Evolutionary conservation across 2,888 invertebrate species (phyloP).

Genomic region (Ellobium chinense): DNA sequence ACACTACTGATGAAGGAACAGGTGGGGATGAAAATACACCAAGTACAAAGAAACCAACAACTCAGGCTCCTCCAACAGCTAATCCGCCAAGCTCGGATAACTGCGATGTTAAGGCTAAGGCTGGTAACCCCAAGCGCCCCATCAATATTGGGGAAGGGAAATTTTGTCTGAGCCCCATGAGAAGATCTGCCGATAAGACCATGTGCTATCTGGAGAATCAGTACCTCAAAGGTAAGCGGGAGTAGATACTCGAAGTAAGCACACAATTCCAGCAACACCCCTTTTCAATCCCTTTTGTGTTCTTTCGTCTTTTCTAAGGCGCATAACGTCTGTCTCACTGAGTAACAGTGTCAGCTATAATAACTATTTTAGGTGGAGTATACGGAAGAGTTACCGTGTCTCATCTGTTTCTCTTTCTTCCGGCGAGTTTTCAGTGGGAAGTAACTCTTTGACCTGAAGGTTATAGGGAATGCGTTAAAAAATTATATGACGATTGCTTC

Average conservation of each 20-base stretch:
- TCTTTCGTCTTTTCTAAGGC: neutral
- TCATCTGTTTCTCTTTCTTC: no score
- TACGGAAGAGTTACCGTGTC: no score
- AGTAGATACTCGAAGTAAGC: neutral
- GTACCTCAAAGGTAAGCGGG: neutral
- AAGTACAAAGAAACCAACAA: neutral
- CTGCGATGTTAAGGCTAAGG: neutral
- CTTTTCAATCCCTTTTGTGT: neutral
- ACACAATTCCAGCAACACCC: neutral
- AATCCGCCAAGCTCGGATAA: no score
- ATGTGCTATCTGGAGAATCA: neutral
- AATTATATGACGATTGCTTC: no score
- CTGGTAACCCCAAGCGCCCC: neutral
- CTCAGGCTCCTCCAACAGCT: neutral
- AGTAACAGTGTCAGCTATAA: no score
- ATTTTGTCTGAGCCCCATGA: neutral
- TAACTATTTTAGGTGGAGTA: no score
- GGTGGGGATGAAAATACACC: neutral
- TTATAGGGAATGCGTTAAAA: no score
- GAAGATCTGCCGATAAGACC: neutral
- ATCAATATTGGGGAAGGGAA: neutral
- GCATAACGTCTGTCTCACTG: no score
- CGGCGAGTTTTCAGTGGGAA: no score
- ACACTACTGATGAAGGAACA: neutral
- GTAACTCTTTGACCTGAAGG: no score